phyloP scores from a whole-genome alignment of 2,113 vertebrate genomes.

The Notothenia coriiceps region DNA sequence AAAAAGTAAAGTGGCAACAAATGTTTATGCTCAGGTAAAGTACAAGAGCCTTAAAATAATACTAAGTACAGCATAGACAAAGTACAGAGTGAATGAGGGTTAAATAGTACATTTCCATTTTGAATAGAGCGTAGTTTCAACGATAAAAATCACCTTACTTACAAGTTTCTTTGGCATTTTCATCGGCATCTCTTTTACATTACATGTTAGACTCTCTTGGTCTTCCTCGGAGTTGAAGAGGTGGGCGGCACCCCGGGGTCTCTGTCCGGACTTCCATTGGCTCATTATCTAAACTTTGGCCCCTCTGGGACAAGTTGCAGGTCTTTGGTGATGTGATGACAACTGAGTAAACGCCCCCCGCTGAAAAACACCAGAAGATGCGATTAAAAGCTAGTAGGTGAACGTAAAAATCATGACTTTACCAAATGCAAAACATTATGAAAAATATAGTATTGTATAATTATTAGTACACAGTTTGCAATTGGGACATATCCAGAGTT shows the following conservation, averaged over 20 bases:
- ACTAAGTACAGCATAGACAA: too few relatives aligned
- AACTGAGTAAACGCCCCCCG: neutral
- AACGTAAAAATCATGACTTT: too few relatives aligned
- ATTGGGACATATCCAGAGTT: too few relatives aligned
- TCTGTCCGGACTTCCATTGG: neutral
- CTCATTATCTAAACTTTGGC: neutral
- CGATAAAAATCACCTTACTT: neutral
- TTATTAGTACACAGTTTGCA: neutral
- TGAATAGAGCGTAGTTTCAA: neutral
- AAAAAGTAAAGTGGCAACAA: too few relatives aligned
- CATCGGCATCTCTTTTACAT: neutral
- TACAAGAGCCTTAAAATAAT: too few relatives aligned
- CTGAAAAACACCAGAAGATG: neutral
- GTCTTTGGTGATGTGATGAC: neutral
- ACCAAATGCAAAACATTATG: too few relatives aligned
- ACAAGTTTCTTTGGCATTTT: neutral
- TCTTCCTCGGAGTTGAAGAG: neutral
- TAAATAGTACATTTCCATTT: neutral
- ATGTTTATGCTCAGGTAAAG: too few relatives aligned
- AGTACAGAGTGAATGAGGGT: neutral
- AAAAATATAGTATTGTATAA: too few relatives aligned
- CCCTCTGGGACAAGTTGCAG: neutral
- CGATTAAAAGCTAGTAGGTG: neutral
- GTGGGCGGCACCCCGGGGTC: neutral
- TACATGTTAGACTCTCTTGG: neutral